Evolutionary conservation across 2,113 vertebrate species (phyloP).

Genomic region (Gracilinanus agilis): DNA sequence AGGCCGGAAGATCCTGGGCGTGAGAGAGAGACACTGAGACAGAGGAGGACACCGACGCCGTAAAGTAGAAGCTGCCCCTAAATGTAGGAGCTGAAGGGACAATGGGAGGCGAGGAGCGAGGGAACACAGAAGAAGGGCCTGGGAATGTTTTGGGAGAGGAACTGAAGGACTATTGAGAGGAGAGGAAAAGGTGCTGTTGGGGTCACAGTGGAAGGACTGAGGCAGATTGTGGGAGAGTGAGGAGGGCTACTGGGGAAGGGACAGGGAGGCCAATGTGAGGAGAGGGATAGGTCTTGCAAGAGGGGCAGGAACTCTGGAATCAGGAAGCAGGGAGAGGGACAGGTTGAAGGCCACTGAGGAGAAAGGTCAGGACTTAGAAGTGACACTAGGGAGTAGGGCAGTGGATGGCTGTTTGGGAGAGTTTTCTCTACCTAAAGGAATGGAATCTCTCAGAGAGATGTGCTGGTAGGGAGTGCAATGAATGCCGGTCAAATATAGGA

Average conservation of each 20-base stretch:
- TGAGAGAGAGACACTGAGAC: not conserved
- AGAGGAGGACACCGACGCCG: not conserved
- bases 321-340: not conserved
- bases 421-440: not conserved
- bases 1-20: no score
- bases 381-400: not conserved
- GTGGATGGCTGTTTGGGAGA: not conserved
- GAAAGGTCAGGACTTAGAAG: not conserved
- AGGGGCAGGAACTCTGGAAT: not conserved
- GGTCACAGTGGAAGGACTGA: no score
- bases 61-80: no score
- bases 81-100: not conserved
- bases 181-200: no score
- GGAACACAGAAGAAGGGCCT: no score
- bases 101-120: fast-evolving
- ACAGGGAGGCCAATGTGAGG: not conserved
- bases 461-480: not conserved
- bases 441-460: not conserved
- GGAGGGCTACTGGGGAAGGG: no score
- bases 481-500: not conserved
- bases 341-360: not conserved
- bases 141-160: not conserved
- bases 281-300: not conserved
- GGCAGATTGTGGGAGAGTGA: no score
- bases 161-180: fast-evolving